Conservation (phyloP, 2,113 vertebrate species). For the Heloderma charlesbogerti region DNA sequence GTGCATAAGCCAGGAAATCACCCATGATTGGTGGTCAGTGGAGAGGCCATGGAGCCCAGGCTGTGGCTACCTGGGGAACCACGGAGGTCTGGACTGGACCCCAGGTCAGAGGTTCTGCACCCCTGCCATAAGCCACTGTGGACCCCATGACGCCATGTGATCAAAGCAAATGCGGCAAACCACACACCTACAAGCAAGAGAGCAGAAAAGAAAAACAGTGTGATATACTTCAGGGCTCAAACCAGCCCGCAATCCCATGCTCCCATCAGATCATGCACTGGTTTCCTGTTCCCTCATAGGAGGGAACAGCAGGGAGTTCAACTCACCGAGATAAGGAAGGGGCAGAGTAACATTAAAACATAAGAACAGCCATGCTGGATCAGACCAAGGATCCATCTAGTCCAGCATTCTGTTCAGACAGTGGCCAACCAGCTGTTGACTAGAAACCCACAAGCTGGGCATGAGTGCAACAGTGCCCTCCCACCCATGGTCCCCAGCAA, state of each 20-base stretch:
- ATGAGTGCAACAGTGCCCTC: too few species aligned
- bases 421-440: too few species aligned
- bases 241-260: not conserved
- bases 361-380: too few species aligned
- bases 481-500: too few species aligned
- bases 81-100: not conserved
- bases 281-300: not conserved
- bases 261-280: not conserved
- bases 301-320: not conserved
- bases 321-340: not conserved
- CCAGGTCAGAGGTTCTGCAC: too few species aligned
- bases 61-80: not conserved
- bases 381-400: too few species aligned
- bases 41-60: too few species aligned
- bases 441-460: too few species aligned
- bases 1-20: too few species aligned
- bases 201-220: not conserved
- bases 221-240: not conserved
- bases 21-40: too few species aligned
- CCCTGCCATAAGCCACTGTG: not conserved
- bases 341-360: too few species aligned
- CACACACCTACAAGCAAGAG: not conserved
- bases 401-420: too few species aligned
- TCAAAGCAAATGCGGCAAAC: not conserved
- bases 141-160: not conserved